Percentiles rank a stretch among this genome's conserved stretches.
Evolutionary conservation across 92 coral and sea anemone species (phyloP).

Genomic region (Bergia puertoricense): DNA sequence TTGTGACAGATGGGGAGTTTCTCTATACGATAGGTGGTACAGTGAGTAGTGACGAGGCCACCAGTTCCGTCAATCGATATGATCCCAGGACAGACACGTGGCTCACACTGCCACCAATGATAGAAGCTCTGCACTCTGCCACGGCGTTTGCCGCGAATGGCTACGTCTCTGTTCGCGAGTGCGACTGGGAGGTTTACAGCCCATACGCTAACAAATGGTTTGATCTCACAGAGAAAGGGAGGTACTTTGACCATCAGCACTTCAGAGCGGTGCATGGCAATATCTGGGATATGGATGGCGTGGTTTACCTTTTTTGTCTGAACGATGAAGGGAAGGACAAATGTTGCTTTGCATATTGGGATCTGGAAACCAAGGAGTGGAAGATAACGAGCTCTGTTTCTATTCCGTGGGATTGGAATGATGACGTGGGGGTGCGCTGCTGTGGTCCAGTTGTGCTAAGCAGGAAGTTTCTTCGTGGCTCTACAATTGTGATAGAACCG

Average conservation of each 20-base stretch:
- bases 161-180: slow-evolving; percentile 21
- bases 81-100: slow-evolving; percentile 25
- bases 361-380: slow-evolving; percentile 18
- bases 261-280: slow-evolving; percentile 5
- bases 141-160: slow-evolving; percentile 26
- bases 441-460: slow-evolving; percentile 35
- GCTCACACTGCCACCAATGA: slow-evolving; percentile 22
- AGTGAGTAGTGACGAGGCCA: slow-evolving; percentile 17
- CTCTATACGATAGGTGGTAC: slow-evolving; percentile 22
- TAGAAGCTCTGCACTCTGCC: slow-evolving; percentile 25
- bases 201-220: slow-evolving; percentile 23
- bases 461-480: slow-evolving; percentile 32
- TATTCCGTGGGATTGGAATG: slow-evolving; percentile 16
- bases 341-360: slow-evolving; percentile 34
- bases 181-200: slow-evolving; percentile 18
- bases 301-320: slow-evolving; percentile 27
- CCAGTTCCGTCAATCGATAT: slow-evolving; percentile 19
- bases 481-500: not conserved
- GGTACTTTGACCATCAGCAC: not conserved
- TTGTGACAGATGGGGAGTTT: slow-evolving; percentile 31
- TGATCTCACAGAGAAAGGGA: slow-evolving; percentile 25
- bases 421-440: not conserved
- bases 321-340: not conserved
- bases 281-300: slow-evolving; percentile 29
- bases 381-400: slow-evolving; percentile 9